These are phyloP conservation scores for Zosterops borbonicus DNA, from an alignment of 2,113 vertebrate species.

Conservation along the genomic window DNA sequence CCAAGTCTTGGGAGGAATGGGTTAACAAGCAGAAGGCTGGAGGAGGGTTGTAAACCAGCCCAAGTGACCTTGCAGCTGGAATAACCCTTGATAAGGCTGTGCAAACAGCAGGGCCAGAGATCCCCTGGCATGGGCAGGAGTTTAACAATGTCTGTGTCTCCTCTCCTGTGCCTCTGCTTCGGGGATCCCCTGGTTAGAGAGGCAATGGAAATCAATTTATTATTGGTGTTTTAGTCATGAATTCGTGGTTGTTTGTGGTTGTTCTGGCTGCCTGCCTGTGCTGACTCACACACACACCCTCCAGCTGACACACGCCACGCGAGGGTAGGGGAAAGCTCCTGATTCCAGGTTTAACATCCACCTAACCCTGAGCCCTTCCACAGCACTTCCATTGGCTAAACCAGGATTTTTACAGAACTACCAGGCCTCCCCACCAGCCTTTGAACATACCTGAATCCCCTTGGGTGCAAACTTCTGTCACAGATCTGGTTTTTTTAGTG, in stretches of 20 bases:
- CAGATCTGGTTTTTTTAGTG: background rate
- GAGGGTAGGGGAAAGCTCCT: background rate
- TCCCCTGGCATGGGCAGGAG: background rate
- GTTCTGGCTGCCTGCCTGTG: background rate
- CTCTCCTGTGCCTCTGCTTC: background rate
- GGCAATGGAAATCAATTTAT: background rate
- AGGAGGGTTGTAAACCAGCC: background rate
- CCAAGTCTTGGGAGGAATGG: background rate
- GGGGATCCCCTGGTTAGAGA: background rate
- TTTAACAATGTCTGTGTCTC: background rate
- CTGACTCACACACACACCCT: background rate
- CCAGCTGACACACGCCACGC: fast-evolving
- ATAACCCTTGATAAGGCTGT: background rate
- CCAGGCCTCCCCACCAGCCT: background rate
- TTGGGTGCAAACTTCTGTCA: background rate
- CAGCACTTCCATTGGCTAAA: background rate
- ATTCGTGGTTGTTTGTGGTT: background rate
- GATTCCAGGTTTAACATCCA: background rate
- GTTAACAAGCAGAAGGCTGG: background rate
- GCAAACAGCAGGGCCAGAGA: background rate
- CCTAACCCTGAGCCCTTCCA: background rate
- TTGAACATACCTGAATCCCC: background rate
- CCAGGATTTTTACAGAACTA: background rate
- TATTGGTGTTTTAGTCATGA: background rate
- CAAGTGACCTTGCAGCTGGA: background rate